phyloP scores from a whole-genome alignment of 2,113 vertebrate species.

The Scophthalmus maximus region DNA sequence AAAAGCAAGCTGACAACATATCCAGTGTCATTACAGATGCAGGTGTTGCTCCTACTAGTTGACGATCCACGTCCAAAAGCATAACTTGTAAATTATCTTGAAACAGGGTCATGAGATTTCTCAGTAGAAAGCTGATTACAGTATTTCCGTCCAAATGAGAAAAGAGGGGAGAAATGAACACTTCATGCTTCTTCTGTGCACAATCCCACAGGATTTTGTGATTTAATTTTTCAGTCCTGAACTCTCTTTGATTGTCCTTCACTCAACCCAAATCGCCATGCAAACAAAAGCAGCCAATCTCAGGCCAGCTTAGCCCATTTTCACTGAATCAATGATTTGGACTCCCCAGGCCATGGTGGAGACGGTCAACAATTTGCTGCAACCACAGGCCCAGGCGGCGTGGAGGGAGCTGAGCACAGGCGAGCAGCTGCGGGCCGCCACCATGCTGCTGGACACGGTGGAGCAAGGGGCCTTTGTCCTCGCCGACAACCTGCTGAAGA shows the following conservation, averaged over 20 bases:
- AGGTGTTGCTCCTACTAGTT: conserved; percentile 14
- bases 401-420: conserved; percentile 91
- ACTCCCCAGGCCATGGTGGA: conserved; percentile 94
- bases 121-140: conserved; percentile 15
- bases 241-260: conserved; percentile 32
- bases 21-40: conserved; percentile 19
- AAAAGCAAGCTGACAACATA: conserved; percentile 29
- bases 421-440: conserved; percentile 93
- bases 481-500: conserved; percentile 98
- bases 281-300: conserved; percentile 30
- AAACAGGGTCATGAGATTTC: conserved; percentile 22
- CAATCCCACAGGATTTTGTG: conserved; percentile 28
- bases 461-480: conserved; percentile 98
- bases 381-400: conserved; percentile 90
- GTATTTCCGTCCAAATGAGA: conserved; percentile 22
- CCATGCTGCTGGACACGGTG: conserved; percentile 95
- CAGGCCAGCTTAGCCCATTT: conserved; percentile 24
- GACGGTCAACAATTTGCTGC: conserved; percentile 97
- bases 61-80: conserved; percentile 21
- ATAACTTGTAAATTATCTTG: conserved; percentile 12
- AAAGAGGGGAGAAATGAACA: neutral
- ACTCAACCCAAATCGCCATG: conserved; percentile 41
- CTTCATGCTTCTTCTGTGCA: conserved; percentile 4
- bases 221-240: conserved; percentile 18
- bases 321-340: conserved; percentile 51